Conservation (phyloP, 2,797 vertebrate species). For the Chelmon rostratus region DNA sequence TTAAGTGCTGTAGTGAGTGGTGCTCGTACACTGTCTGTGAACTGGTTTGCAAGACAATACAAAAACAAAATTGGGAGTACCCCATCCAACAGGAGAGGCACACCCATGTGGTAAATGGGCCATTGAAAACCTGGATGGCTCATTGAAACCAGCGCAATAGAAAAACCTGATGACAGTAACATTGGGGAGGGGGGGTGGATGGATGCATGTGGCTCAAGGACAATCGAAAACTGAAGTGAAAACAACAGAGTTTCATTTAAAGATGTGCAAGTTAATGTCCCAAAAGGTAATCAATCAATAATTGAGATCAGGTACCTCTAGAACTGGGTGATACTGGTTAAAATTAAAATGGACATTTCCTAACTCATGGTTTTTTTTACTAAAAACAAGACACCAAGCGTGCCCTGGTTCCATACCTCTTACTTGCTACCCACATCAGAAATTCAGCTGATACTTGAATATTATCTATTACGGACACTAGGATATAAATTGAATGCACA, state of each 20-base stretch:
- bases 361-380: not conserved
- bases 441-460: not conserved
- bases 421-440: not conserved
- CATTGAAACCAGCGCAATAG: constrained; percentile 17
- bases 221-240: not conserved
- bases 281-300: not conserved
- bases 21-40: not conserved
- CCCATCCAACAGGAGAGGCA: not conserved
- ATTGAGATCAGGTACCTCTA: not conserved
- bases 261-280: not conserved
- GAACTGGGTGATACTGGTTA: not conserved
- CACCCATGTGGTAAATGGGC: constrained; percentile 24
- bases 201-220: not conserved
- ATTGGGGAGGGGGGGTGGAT: not conserved
- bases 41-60: constrained; percentile 30
- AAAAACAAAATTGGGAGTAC: not conserved
- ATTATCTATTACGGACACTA: not conserved
- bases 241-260: not conserved
- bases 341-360: too few species aligned
- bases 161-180: not conserved
- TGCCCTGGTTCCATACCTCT: not conserved
- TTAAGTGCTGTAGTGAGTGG: not conserved
- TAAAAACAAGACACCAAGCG: not conserved
- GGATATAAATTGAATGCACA: constrained; percentile 64
- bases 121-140: not conserved